A percentile compares a stretch with the other conserved stretches of the same genome.
Conservation (phyloP, 64 coral and sea anemone species). For the Montipora cactus region DNA sequence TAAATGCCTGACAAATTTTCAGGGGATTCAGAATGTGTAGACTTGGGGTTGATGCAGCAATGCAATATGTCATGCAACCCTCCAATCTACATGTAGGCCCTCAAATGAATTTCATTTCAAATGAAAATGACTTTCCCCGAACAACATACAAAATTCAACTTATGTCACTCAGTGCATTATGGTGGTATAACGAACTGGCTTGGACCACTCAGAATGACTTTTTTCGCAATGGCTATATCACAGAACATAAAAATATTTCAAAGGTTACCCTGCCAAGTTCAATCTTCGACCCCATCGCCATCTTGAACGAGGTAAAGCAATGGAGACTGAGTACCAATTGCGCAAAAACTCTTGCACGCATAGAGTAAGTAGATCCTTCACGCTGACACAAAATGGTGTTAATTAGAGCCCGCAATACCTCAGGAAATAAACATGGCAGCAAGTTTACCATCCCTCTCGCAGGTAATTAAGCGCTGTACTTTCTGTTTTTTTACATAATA, state of each 20-base stretch:
- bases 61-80: no score
- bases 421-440: constrained; percentile 71
- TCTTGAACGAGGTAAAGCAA: constrained; percentile 31
- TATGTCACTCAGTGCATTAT: no score
- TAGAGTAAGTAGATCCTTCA: not conserved
- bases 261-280: constrained; percentile 75
- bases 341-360: constrained; percentile 30
- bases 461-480: constrained; percentile 32
- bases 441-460: constrained; percentile 54
- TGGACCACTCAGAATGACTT: no score
- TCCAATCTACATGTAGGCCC: no score
- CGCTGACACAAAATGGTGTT: not conserved
- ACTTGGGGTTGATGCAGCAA: no score
- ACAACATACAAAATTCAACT: no score
- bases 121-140: no score
- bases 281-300: constrained; percentile 91
- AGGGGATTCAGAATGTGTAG: no score
- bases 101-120: no score
- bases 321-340: not conserved
- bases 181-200: no score
- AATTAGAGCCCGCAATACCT: constrained; percentile 40
- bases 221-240: not conserved
- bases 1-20: no score
- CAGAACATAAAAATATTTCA: not conserved
- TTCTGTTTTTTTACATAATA: not conserved